Conservation (phyloP, 2,888 invertebrate genomes). For the Dolomedes plantarius region DNA sequence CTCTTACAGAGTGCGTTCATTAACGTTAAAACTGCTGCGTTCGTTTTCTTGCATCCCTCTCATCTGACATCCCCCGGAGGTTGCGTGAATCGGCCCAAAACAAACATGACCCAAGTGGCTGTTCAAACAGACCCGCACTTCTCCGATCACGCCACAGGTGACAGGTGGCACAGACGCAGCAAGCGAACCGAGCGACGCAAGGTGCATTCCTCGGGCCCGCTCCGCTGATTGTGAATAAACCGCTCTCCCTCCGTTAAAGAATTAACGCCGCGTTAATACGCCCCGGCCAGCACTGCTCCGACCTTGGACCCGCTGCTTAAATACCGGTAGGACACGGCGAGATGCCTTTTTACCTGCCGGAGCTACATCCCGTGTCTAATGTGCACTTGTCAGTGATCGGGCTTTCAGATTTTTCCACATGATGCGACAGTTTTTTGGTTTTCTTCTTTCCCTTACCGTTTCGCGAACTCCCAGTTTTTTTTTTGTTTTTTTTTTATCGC, state of each 20-base stretch:
- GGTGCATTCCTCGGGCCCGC: background rate
- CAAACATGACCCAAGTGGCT: background rate
- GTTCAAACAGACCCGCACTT: background rate
- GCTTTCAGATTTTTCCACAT: constrained; percentile 2
- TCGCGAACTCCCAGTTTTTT: background rate
- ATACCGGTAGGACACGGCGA: constrained; percentile 3
- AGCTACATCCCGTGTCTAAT: constrained; percentile 15
- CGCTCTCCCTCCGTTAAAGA: constrained; percentile 6
- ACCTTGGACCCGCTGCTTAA: background rate
- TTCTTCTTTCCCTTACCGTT: background rate
- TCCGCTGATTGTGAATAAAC: background rate
- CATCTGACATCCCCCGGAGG: no score
- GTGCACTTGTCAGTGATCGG: constrained; percentile 15
- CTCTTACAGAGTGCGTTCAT: no score
- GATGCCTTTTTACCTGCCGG: background rate
- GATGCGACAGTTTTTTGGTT: background rate
- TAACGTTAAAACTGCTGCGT: no score
- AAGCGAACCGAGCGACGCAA: background rate
- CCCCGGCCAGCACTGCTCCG: background rate
- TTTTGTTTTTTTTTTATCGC: no score
- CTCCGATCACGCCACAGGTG: background rate
- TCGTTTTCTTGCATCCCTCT: no score
- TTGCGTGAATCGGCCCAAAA: background rate
- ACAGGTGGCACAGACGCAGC: background rate
- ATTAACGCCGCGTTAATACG: background rate